Percentiles rank a stretch among this genome's conserved stretches.
These are phyloP conservation scores for Orchesella cincta DNA, from an alignment of 1,140 invertebrate species.

Conservation along the genomic window DNA sequence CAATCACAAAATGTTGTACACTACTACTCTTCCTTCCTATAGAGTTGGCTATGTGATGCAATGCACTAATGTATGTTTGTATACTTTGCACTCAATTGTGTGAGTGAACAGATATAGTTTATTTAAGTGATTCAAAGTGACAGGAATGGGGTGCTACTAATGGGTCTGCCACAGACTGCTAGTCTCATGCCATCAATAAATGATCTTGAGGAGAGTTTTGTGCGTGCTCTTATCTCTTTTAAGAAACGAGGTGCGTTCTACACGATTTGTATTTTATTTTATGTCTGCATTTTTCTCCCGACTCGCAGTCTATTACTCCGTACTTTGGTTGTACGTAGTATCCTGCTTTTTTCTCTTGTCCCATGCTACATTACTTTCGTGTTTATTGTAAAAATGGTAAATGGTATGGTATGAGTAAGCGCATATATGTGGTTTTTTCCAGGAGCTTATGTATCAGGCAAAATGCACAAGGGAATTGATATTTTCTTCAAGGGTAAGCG, in stretches of 20 bases:
- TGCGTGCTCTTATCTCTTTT: slow-evolving; percentile 19
- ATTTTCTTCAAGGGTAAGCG: too few species aligned
- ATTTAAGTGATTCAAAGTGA: slow-evolving; percentile 47
- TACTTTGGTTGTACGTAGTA: neutral
- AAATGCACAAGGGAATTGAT: too few species aligned
- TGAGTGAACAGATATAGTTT: slow-evolving; percentile 31
- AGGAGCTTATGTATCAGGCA: too few species aligned
- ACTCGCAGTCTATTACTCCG: neutral
- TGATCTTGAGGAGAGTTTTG: slow-evolving; percentile 40
- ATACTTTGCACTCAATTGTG: too few species aligned
- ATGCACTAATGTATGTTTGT: too few species aligned
- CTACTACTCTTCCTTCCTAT: too few species aligned
- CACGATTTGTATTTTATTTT: slow-evolving; percentile 21
- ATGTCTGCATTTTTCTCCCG: neutral
- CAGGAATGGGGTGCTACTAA: slow-evolving; percentile 50
- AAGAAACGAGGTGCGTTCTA: slow-evolving; percentile 17
- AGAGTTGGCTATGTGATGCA: too few species aligned
- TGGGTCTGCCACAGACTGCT: slow-evolving; percentile 38
- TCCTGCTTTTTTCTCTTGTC: neutral
- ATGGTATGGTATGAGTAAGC: neutral
- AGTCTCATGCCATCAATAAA: slow-evolving; percentile 49
- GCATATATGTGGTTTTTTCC: neutral
- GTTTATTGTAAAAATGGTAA: neutral
- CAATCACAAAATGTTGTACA: neutral
- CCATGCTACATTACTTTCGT: neutral